A percentile compares a stretch with the other conserved stretches of the same genome.
phyloP scores from a whole-genome alignment of 2,797 vertebrate species.

The Denticeps clupeoides region DNA sequence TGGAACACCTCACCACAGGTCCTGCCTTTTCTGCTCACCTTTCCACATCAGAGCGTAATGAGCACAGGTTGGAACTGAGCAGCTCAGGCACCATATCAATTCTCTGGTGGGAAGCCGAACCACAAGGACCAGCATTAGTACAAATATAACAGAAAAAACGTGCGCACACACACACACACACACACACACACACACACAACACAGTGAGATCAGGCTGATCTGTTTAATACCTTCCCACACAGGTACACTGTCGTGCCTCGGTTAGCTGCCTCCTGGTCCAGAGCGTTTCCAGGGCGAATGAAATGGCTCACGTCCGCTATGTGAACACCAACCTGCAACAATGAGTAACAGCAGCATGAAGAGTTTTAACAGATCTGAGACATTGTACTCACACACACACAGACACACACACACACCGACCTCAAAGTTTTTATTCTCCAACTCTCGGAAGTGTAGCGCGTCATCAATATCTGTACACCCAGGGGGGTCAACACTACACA shows the following conservation, averaged over 20 bases:
- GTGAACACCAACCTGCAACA: constrained; percentile 82
- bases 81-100: constrained; percentile 98
- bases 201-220: background rate
- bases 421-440: constrained; percentile 84
- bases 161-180: too few relatives aligned
- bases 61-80: constrained; percentile 94
- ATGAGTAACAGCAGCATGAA: background rate
- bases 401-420: constrained; percentile 39
- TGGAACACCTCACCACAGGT: too few relatives aligned
- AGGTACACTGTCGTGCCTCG: constrained; percentile 94
- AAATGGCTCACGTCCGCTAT: constrained; percentile 98
- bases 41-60: constrained; percentile 82
- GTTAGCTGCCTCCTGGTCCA: constrained; percentile 87
- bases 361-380: background rate
- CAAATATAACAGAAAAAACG: background rate
- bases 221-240: constrained; percentile 78
- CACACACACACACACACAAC: too few relatives aligned
- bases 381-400: background rate
- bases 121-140: constrained; percentile 3
- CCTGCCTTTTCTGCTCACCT: too few relatives aligned
- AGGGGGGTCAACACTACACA: constrained; percentile 95
- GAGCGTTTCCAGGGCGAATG: constrained; percentile 86
- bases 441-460: constrained; percentile 77
- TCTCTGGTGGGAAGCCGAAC: constrained; percentile 63
- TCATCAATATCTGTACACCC: constrained; percentile 97